Evolutionary conservation across 2,113 vertebrate species (phyloP).

Genomic region (Illadopsis cleaveri): DNA sequence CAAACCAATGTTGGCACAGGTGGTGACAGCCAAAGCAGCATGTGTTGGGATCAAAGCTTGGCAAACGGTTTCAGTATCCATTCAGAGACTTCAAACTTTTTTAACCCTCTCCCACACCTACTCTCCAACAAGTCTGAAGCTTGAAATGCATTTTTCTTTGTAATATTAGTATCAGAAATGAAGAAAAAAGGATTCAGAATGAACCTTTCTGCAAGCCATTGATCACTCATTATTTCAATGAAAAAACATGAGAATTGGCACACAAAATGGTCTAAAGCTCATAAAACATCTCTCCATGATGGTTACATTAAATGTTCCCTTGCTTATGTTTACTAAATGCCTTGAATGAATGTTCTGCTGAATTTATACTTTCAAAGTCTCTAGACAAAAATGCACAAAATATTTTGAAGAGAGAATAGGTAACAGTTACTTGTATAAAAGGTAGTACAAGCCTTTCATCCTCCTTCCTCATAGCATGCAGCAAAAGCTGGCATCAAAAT

Average conservation of each 20-base stretch:
- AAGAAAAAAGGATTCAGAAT: neutral
- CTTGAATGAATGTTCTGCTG: neutral
- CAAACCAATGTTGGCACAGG: neutral
- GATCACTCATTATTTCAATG: neutral
- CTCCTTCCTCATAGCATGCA: neutral
- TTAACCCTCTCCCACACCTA: neutral
- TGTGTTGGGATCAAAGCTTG: neutral
- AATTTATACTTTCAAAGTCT: neutral
- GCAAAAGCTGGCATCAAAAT: neutral
- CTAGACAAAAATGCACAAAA: neutral
- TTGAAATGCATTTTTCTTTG: neutral
- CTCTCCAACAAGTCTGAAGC: neutral
- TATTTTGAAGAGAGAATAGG: neutral
- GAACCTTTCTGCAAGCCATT: neutral
- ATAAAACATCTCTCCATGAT: neutral
- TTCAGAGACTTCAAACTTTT: neutral
- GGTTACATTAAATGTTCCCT: neutral
- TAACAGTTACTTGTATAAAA: neutral
- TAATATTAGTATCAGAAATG: neutral
- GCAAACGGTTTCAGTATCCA: neutral
- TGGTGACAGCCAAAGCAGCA: neutral
- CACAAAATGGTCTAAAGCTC: neutral
- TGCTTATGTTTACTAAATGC: neutral
- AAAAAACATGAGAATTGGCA: neutral
- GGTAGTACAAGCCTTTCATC: conserved; percentile 9